Evolutionary conservation across 2,113 vertebrate genomes (phyloP), one percentile per base, ranked within the genome.

Genomic region (Equus przewalskii): DNA sequence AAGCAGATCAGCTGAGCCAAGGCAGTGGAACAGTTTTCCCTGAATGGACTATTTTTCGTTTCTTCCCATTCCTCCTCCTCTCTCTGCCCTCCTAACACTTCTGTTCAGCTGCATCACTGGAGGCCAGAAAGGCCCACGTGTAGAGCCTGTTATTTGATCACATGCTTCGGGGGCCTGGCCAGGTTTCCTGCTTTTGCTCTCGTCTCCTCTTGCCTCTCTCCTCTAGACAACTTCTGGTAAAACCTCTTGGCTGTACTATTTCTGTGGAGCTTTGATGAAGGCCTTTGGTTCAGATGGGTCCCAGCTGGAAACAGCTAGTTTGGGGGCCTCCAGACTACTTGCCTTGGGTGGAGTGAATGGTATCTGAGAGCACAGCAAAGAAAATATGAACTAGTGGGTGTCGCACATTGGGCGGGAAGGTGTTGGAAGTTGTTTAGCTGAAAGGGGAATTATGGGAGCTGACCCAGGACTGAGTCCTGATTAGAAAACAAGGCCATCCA

Each of bases 211-310:
- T 44, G 28, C 79, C 56, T 64, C 14, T 46, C 56, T 65, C 79
- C 54, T 58, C 56, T 22, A 67, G 24, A 83, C n/a, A 89, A 69
- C 41, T 67, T 91, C 54, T 56, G n/a, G 49, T 44, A 44, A 28
- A 79, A 18, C 65, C 9, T 72, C 12, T 3, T 36, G 75, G 64
- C 93, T 56, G 1, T 28, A 58, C 67, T 85, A 3, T 36, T 83
- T 70, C 75, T 65, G 30, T 64, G 56, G 70, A 33, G 58, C 62
- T 85, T 91, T 69, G 76, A 76, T 28, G 41, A 65, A 62, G 58
- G 84, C 72, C 69, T 36, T 89, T 46, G 36, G 56, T 79, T 96
- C 91, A 89, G 3, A 33, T 85, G 95, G 62, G 58, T 89, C 81
- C 91, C 16, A 75, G 60, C n/a, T 67, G 86, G 36, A 64, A 91